Percentiles rank a stretch among this genome's conserved stretches.
Conservation (phyloP, 1,140 invertebrate genomes). For the Zeugodacus cucurbitae region DNA sequence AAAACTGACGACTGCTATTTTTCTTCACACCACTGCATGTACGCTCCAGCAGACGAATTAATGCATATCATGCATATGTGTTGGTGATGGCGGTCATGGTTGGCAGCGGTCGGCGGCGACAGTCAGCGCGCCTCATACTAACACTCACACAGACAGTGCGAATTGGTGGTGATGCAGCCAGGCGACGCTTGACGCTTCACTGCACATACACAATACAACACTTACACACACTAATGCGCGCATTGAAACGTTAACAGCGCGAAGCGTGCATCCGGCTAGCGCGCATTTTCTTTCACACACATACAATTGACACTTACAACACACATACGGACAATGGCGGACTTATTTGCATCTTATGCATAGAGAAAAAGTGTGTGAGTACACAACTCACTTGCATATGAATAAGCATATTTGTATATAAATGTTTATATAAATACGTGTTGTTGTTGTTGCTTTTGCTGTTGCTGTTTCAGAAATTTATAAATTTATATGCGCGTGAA, state of each 20-base stretch:
- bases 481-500: conserved; percentile 32
- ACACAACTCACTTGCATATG: neutral
- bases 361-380: neutral
- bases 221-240: conserved; percentile 37
- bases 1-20: too few relatives aligned
- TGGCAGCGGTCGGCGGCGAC: neutral
- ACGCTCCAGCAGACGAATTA: neutral
- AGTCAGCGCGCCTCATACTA: too few relatives aligned
- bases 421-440: neutral
- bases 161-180: neutral
- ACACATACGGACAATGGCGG: neutral
- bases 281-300: neutral
- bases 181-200: conserved; percentile 17
- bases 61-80: neutral
- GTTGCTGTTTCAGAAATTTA: too few relatives aligned
- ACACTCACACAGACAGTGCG: neutral
- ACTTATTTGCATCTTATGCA: neutral
- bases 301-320: neutral
- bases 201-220: conserved; percentile 23
- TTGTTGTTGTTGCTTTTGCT: too few relatives aligned
- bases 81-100: neutral
- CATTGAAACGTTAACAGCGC: conserved; percentile 24
- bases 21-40: neutral
- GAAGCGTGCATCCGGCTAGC: conserved; percentile 29
- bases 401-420: neutral